Conservation (phyloP, 1,140 invertebrate species). For the Nylanderia fulva region DNA sequence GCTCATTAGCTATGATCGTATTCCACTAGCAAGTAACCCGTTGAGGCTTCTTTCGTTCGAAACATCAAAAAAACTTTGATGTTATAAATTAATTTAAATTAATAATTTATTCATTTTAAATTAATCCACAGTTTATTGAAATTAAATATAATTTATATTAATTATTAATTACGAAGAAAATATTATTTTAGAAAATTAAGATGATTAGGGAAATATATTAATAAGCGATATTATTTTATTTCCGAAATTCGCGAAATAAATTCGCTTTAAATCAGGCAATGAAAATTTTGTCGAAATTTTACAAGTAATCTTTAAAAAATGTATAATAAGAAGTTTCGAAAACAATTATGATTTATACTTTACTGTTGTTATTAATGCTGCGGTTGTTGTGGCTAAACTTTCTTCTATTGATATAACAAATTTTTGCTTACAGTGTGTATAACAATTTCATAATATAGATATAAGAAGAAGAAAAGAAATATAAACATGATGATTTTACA, state of each 20-base stretch:
- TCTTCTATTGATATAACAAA: constrained; percentile 79
- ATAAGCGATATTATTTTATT: constrained; percentile 1
- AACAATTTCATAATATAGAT: constrained; percentile 68
- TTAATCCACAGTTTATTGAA: background rate
- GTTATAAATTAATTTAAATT: background rate
- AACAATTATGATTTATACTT: background rate
- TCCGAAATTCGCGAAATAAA: background rate
- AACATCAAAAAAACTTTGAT: background rate
- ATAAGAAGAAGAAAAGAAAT: constrained; percentile 3
- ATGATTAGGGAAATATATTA: background rate
- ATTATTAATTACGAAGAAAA: background rate
- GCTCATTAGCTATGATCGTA: no score
- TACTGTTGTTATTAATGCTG: background rate
- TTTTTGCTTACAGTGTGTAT: constrained; percentile 62
- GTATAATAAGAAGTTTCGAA: background rate
- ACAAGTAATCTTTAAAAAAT: background rate
- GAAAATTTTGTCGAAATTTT: background rate
- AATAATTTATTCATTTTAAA: no score
- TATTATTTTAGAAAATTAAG: background rate
- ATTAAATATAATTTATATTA: background rate
- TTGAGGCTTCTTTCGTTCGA: background rate
- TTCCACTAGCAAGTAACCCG: no score
- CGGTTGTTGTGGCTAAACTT: constrained; percentile 65
- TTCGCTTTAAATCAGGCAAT: background rate
- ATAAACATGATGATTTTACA: background rate